These are phyloP conservation scores for Lutraria lutraria DNA, from an alignment of 2,888 invertebrate genomes.

Conservation along the genomic window DNA sequence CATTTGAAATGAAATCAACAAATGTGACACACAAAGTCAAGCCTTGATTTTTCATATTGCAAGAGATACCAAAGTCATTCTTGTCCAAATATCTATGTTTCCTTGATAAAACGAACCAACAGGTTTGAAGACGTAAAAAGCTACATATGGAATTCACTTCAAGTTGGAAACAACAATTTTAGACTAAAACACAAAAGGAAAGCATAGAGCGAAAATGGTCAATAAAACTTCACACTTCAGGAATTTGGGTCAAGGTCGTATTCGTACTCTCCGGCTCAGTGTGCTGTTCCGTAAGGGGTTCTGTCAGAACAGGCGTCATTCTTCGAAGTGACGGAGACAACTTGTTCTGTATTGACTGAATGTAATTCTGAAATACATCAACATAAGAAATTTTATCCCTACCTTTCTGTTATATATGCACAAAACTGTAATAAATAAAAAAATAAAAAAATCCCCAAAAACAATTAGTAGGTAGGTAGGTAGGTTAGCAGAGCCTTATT, in stretches of 20 bases:
- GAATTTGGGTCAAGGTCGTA: slow-evolving; percentile 81
- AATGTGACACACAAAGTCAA: too few species aligned
- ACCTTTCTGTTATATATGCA: too few species aligned
- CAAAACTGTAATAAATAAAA: too few species aligned
- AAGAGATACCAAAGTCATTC: too few species aligned
- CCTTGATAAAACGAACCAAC: too few species aligned
- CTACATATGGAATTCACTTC: slow-evolving; percentile 7
- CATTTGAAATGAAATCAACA: too few species aligned
- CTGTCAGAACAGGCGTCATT: slow-evolving; percentile 76
- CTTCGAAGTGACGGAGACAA: slow-evolving; percentile 79
- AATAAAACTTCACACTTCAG: slow-evolving; percentile 59
- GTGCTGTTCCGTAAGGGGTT: slow-evolving; percentile 58
- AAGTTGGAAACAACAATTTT: background rate
- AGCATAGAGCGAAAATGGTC: background rate
- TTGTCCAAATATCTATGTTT: too few species aligned
- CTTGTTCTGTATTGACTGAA: slow-evolving; percentile 82
- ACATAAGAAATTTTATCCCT: background rate
- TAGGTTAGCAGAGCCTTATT: too few species aligned
- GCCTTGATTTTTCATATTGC: too few species aligned
- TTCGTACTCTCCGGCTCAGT: slow-evolving; percentile 82
- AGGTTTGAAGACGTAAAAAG: background rate
- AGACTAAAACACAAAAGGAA: background rate
- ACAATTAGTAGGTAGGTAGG: too few species aligned
- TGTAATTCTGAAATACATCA: slow-evolving; percentile 79
- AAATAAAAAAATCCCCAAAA: too few species aligned